Conservation (phyloP, 2,797 vertebrate species). For the Zalophus californianus region DNA sequence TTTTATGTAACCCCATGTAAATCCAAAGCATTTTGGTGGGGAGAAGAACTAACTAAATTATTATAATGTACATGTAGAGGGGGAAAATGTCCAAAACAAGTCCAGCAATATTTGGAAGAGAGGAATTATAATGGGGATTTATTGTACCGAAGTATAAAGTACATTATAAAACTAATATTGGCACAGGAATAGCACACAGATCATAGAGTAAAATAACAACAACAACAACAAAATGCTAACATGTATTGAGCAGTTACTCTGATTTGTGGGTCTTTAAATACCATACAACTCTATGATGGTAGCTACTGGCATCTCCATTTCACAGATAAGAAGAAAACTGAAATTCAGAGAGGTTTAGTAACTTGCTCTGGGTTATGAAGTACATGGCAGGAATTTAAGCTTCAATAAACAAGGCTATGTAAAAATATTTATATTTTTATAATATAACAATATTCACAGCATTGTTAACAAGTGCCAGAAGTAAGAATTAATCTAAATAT, state of each 20-base stretch:
- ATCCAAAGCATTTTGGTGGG: neutral
- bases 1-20: slow-evolving; percentile 11
- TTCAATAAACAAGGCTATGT: neutral
- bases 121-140: slow-evolving; percentile 16
- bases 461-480: slow-evolving; percentile 10
- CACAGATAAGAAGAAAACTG: neutral
- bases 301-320: neutral
- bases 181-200: neutral
- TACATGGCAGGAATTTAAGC: neutral
- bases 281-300: neutral
- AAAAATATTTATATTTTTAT: neutral
- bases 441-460: neutral
- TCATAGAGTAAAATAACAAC: neutral
- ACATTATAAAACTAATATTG: slow-evolving; percentile 2
- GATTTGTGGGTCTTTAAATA: neutral
- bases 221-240: neutral
- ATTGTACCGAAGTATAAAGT: neutral
- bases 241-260: slow-evolving; percentile 11
- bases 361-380: neutral
- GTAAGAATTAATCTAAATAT: slow-evolving; percentile 40
- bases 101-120: slow-evolving; percentile 4
- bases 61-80: neutral
- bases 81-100: neutral
- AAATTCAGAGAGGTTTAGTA: neutral
- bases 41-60: neutral